phyloP scores from a whole-genome alignment of 2,888 invertebrate species.

The Lasius fuliginosus region DNA sequence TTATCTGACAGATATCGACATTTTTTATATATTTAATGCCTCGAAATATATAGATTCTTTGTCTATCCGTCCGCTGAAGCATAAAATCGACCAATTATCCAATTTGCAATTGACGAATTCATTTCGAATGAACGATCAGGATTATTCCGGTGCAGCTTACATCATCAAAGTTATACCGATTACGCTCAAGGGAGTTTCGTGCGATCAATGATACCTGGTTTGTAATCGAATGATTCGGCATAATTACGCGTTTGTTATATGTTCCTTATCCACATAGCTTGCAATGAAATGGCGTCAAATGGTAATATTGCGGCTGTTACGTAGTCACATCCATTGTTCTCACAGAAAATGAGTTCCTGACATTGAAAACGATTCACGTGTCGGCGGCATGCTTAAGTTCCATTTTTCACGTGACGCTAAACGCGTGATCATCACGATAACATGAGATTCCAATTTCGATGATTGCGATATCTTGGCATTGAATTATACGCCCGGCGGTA shows the following conservation, averaged over 20 bases:
- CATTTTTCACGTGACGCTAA: constrained; percentile 32
- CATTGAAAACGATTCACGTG: constrained; percentile 71
- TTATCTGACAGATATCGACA: not conserved
- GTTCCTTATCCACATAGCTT: not conserved
- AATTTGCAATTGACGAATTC: constrained; percentile 33
- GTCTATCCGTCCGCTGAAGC: not conserved
- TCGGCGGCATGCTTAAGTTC: not conserved
- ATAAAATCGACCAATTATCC: not conserved
- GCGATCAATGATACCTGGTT: constrained; percentile 9
- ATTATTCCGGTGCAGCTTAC: constrained; percentile 25
- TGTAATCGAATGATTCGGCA: constrained; percentile 11
- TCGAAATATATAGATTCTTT: not conserved
- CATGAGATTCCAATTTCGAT: not conserved
- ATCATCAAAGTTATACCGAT: constrained; percentile 9
- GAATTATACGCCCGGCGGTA: not conserved
- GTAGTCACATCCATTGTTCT: constrained; percentile 70
- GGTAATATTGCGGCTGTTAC: constrained; percentile 53
- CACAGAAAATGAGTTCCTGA: constrained; percentile 61
- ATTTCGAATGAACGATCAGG: not conserved
- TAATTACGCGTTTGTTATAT: constrained; percentile 14
- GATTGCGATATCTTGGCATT: not conserved
- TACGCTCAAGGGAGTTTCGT: not conserved
- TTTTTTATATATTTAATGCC: not conserved
- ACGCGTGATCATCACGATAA: not conserved
- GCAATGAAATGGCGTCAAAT: constrained; percentile 53